Conservation (phyloP, 1,140 invertebrate species). For the Trinorchestia longiramus region DNA sequence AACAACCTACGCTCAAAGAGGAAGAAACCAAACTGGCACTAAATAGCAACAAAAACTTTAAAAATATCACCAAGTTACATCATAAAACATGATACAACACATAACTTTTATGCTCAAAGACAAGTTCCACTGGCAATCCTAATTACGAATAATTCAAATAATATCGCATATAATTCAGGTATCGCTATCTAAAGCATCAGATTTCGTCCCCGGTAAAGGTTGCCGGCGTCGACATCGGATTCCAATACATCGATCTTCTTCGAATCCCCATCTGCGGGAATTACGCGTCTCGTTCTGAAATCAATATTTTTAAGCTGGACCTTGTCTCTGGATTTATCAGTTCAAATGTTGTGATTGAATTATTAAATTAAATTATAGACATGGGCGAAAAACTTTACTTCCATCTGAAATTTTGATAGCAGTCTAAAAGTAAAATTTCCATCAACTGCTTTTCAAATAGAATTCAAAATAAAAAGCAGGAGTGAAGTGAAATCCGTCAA, state of each 20-base stretch:
- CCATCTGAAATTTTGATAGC: neutral
- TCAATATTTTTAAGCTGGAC: neutral
- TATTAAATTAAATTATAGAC: neutral
- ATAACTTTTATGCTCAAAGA: neutral
- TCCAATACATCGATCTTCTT: neutral
- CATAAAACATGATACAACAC: too few relatives aligned
- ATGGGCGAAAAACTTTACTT: neutral
- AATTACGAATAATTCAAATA: neutral
- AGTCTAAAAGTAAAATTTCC: neutral
- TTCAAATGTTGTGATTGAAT: neutral
- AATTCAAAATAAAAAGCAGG: neutral
- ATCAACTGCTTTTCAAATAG: neutral
- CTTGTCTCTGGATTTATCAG: neutral
- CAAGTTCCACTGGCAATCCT: neutral
- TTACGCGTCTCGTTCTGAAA: neutral
- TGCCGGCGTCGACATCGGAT: neutral
- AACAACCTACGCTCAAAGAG: too few relatives aligned
- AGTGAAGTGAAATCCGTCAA: neutral
- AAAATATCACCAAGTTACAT: too few relatives aligned
- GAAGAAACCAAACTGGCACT: too few relatives aligned
- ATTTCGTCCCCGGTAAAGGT: neutral
- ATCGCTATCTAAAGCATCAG: neutral
- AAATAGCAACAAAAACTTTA: too few relatives aligned
- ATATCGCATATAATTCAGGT: neutral
- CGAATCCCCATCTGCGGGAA: neutral